Conservation (phyloP, 1,140 invertebrate species). For the Trichonephila clavipes region DNA sequence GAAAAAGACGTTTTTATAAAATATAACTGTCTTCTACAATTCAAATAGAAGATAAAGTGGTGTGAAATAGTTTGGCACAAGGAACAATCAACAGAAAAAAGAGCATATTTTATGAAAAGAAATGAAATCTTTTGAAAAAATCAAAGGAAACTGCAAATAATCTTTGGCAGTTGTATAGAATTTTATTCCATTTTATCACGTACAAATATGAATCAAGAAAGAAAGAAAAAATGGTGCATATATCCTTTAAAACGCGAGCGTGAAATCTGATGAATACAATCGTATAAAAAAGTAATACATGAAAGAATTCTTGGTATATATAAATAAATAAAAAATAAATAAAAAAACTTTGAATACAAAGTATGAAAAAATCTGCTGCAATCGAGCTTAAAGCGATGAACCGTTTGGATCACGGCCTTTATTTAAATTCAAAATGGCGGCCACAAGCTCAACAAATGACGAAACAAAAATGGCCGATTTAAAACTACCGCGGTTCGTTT, state of each 20-base stretch:
- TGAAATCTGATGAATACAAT: slow-evolving; percentile 13
- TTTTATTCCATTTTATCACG: slow-evolving; percentile 34
- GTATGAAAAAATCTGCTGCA: neutral
- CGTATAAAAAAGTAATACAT: slow-evolving; percentile 24
- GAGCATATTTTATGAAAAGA: neutral
- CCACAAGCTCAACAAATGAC: neutral
- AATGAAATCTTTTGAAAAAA: neutral
- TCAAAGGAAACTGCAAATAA: neutral
- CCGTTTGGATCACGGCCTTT: neutral
- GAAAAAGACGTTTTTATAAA: neutral
- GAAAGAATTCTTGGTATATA: neutral
- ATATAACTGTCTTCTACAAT: neutral
- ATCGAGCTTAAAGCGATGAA: slow-evolving; percentile 15
- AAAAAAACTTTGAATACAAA: neutral
- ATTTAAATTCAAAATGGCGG: slow-evolving; percentile 32
- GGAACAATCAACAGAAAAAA: neutral
- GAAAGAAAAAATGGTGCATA: neutral
- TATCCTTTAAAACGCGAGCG: neutral
- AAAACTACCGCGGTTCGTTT: slow-evolving; percentile 1
- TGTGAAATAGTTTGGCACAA: neutral
- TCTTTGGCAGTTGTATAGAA: neutral
- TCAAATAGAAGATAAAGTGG: neutral
- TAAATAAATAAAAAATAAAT: neutral
- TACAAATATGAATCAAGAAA: neutral
- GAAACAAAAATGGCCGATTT: slow-evolving; percentile 14